A percentile compares a stretch with the other conserved stretches of the same genome.
These are phyloP conservation scores for Sinosuthora webbiana DNA, from an alignment of 2,113 vertebrate genomes.

Conservation along the genomic window DNA sequence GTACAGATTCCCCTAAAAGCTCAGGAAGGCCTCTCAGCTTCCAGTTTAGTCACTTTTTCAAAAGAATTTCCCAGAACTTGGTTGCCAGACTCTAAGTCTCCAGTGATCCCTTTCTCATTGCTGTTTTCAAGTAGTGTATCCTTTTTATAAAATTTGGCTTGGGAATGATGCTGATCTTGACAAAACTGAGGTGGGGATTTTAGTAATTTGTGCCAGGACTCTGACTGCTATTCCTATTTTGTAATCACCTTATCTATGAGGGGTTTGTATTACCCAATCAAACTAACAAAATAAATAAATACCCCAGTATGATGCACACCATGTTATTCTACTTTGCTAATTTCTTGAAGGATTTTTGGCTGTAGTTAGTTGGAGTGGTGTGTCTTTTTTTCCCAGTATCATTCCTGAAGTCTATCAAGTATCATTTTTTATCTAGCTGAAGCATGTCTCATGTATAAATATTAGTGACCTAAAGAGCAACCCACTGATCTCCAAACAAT, in stretches of 20 bases:
- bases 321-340: conserved; percentile 15
- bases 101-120: conserved; percentile 5
- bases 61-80: conserved; percentile 45
- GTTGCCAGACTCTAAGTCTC: conserved; percentile 40
- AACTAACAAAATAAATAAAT: conserved; percentile 40
- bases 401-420: conserved; percentile 3
- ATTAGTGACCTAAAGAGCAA: background rate
- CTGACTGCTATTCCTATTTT: conserved; percentile 33
- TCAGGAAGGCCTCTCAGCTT: background rate
- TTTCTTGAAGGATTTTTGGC: conserved; percentile 33
- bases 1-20: background rate
- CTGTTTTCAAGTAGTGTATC: conserved; percentile 48
- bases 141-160: conserved; percentile 49
- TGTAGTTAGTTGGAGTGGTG: background rate
- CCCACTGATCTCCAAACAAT: background rate
- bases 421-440: conserved; percentile 18
- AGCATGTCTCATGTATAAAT: background rate
- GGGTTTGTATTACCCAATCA: conserved; percentile 25
- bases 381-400: background rate
- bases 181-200: conserved; percentile 21
- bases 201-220: conserved; percentile 10
- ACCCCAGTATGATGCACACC: background rate
- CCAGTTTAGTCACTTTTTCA: conserved; percentile 28
- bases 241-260: conserved; percentile 57
- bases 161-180: conserved; percentile 38